These are phyloP conservation scores for Malthinus seriepunctatus DNA, from an alignment of 2,888 invertebrate species.

Conservation along the genomic window DNA sequence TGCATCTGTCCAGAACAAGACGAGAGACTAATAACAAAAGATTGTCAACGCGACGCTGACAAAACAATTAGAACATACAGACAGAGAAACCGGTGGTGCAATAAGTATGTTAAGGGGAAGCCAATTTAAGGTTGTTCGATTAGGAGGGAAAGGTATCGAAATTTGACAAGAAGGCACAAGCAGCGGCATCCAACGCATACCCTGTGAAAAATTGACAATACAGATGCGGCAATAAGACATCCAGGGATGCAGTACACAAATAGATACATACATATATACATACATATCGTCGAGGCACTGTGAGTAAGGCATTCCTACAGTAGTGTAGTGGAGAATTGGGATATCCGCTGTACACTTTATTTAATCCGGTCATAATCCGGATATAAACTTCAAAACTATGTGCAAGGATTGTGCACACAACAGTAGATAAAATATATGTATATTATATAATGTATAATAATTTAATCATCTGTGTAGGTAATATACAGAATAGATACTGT, in stretches of 20 bases:
- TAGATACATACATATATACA: conserved; percentile 53
- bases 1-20: conserved; percentile 32
- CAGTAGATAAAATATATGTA: conserved; percentile 57
- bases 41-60: conserved; percentile 34
- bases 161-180: conserved; percentile 54
- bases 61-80: conserved; percentile 40
- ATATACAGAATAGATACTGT: conserved; percentile 52
- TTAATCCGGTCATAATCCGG: conserved; percentile 44
- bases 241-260: conserved; percentile 53
- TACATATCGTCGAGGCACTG: conserved; percentile 70
- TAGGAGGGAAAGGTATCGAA: conserved; percentile 40
- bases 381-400: conserved; percentile 54
- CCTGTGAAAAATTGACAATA: conserved; percentile 40
- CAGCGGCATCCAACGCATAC: conserved; percentile 46
- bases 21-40: conserved; percentile 47
- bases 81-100: conserved; percentile 47
- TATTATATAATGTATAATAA: conserved; percentile 50
- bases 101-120: conserved; percentile 52
- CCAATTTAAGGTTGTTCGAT: conserved; percentile 37
- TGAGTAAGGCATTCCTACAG: conserved; percentile 83
- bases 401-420: conserved; percentile 57
- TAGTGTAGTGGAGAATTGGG: conserved; percentile 65
- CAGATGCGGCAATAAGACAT: conserved; percentile 47
- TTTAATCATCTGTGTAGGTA: conserved; percentile 53
- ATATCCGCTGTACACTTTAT: conserved; percentile 48